Percentiles rank a stretch among this genome's conserved stretches.
phyloP scores from a whole-genome alignment of 2,888 invertebrate species.

The Cerastoderma edule region DNA sequence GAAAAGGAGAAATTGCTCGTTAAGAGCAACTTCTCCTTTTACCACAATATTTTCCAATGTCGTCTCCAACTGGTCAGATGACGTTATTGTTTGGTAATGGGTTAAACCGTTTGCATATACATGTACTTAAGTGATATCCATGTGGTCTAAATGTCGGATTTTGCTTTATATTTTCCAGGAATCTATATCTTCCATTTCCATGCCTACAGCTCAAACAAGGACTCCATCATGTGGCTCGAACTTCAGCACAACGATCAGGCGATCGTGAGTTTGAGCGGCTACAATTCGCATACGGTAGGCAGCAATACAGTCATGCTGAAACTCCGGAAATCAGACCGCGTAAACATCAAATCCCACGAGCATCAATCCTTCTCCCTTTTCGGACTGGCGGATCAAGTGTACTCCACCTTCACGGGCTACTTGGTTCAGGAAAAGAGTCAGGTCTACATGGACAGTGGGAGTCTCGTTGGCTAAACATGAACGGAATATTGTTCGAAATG shows the following conservation, averaged over 20 bases:
- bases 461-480: too few relatives aligned
- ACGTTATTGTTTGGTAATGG: too few relatives aligned
- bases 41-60: too few relatives aligned
- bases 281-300: constrained; percentile 63
- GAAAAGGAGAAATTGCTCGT: too few relatives aligned
- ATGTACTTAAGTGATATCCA: too few relatives aligned
- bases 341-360: constrained; percentile 54
- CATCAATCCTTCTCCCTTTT: constrained; percentile 63
- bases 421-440: constrained; percentile 30
- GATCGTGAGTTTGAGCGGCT: constrained; percentile 52
- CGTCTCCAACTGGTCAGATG: too few relatives aligned
- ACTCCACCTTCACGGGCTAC: constrained; percentile 64
- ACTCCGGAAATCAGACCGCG: constrained; percentile 50
- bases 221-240: constrained; percentile 59
- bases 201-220: constrained; percentile 56
- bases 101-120: too few relatives aligned
- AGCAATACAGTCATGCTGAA: constrained; percentile 62
- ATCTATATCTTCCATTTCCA: constrained; percentile 57
- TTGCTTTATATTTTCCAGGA: constrained; percentile 52
- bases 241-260: constrained; percentile 48
- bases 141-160: too few relatives aligned
- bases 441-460: constrained; percentile 26
- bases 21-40: too few relatives aligned
- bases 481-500: too few relatives aligned
- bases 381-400: constrained; percentile 61